These are phyloP conservation scores for Leptodactylus fuscus DNA, from an alignment of 2,113 vertebrate species.

Conservation along the genomic window DNA sequence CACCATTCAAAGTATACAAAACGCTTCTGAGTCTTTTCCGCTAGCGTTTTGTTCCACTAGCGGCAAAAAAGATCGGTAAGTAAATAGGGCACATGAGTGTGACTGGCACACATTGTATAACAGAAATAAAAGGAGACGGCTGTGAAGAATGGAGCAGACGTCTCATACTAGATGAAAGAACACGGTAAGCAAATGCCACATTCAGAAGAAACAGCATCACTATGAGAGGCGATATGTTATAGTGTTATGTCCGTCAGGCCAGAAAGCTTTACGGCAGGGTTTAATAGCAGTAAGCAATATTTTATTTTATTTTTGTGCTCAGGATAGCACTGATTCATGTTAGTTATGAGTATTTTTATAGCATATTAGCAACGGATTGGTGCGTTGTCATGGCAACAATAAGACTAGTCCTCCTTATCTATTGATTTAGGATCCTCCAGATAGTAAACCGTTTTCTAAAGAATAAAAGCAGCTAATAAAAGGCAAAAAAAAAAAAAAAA, in stretches of 20 bases:
- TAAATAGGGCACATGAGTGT: not conserved
- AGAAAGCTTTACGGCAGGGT: not conserved
- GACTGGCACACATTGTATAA: not conserved
- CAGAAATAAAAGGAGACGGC: not conserved
- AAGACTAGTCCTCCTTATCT: constrained; percentile 18
- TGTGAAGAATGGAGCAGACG: not conserved
- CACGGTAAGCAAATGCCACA: not conserved
- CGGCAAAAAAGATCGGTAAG: too few relatives aligned
- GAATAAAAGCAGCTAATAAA: not conserved
- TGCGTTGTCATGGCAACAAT: constrained; percentile 15
- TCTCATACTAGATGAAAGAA: not conserved
- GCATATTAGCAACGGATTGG: constrained; percentile 15
- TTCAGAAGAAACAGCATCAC: not conserved
- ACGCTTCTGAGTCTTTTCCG: too few relatives aligned
- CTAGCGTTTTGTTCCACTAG: too few relatives aligned
- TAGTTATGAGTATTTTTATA: not conserved
- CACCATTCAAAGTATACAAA: too few relatives aligned
- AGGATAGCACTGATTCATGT: not conserved
- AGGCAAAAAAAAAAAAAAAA: not conserved
- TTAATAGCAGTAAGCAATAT: not conserved
- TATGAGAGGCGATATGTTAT: not conserved
- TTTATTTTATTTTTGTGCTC: not conserved
- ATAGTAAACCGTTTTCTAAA: not conserved
- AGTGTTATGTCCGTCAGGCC: not conserved
- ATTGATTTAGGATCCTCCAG: constrained; percentile 11